phyloP scores from a whole-genome alignment of 2,888 invertebrate genomes.

The Cryptocheilus praepositus region DNA sequence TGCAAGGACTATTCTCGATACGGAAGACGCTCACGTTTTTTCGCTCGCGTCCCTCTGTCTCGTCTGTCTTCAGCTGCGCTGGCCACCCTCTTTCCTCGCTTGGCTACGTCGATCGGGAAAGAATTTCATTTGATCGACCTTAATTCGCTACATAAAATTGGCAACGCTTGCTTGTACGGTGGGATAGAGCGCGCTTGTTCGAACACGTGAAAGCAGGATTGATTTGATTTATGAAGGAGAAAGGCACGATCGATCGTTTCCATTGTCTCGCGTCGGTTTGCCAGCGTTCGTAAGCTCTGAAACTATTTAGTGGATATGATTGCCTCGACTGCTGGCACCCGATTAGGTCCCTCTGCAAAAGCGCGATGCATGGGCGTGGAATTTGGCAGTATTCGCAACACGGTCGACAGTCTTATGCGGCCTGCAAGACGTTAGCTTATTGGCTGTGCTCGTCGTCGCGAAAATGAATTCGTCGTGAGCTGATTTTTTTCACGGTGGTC shows the following conservation, averaged over 20 bases:
- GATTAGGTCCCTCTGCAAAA: neutral
- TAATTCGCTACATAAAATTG: slow-evolving; percentile 42
- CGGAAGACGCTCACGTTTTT: slow-evolving; percentile 9
- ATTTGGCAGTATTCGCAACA: too few relatives aligned
- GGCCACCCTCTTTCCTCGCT: neutral
- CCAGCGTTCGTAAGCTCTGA: neutral
- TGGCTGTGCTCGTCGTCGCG: too few relatives aligned
- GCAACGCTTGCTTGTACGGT: slow-evolving; percentile 23
- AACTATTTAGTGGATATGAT: too few relatives aligned
- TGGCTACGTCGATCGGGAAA: neutral
- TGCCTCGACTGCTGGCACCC: too few relatives aligned
- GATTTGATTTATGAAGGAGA: slow-evolving; percentile 40
- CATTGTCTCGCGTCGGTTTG: slow-evolving; percentile 27
- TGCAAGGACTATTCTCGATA: neutral
- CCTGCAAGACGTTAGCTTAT: too few relatives aligned
- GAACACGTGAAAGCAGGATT: slow-evolving; percentile 40
- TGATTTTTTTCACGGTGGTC: too few relatives aligned
- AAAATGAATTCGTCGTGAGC: too few relatives aligned
- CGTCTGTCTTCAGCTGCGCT: too few relatives aligned
- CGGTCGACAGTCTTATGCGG: too few relatives aligned
- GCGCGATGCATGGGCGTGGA: too few relatives aligned
- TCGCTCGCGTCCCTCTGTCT: too few relatives aligned
- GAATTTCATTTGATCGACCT: slow-evolving; percentile 26
- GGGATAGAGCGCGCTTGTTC: slow-evolving; percentile 6
- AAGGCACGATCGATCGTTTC: slow-evolving; percentile 32